phyloP scores from a whole-genome alignment of 1,140 invertebrate species.

The Drosophila melanogaster region DNA sequence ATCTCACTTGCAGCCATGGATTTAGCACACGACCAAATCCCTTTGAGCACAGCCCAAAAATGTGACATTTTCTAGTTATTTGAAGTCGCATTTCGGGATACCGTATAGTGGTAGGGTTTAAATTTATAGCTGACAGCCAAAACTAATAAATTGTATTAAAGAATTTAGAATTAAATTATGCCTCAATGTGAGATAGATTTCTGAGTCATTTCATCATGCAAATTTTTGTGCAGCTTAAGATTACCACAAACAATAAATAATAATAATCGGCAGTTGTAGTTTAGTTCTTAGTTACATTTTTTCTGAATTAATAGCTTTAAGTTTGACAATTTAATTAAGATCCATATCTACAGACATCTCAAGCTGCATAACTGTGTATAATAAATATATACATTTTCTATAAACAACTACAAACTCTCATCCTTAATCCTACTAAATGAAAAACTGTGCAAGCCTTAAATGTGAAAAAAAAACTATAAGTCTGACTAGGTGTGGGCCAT shows the following conservation, averaged over 20 bases:
- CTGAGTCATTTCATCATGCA: background rate
- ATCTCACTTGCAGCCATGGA: conserved; percentile 54
- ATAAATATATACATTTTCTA: background rate
- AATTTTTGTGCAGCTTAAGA: background rate
- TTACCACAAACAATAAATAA: background rate
- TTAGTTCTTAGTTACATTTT: no score
- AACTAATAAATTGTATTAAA: background rate
- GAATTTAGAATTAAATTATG: background rate
- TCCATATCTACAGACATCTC: background rate
- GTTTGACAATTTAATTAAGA: background rate
- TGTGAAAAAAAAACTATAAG: conserved; percentile 62
- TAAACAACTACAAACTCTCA: background rate
- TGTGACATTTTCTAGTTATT: background rate
- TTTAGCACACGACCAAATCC: conserved; percentile 42
- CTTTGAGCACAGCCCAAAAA: conserved; percentile 13
- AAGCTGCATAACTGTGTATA: background rate
- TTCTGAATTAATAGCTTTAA: no score
- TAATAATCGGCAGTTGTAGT: background rate
- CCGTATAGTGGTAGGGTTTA: background rate
- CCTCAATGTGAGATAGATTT: no score
- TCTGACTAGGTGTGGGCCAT: conserved; percentile 1
- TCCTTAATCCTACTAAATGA: background rate
- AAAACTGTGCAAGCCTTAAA: conserved; percentile 23
- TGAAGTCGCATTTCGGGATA: background rate
- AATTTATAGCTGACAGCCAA: background rate